A percentile compares a stretch with the other conserved stretches of the same genome.
Evolutionary conservation across 2,797 vertebrate species (phyloP).

Genomic region (Eidolon dupreanum): DNA sequence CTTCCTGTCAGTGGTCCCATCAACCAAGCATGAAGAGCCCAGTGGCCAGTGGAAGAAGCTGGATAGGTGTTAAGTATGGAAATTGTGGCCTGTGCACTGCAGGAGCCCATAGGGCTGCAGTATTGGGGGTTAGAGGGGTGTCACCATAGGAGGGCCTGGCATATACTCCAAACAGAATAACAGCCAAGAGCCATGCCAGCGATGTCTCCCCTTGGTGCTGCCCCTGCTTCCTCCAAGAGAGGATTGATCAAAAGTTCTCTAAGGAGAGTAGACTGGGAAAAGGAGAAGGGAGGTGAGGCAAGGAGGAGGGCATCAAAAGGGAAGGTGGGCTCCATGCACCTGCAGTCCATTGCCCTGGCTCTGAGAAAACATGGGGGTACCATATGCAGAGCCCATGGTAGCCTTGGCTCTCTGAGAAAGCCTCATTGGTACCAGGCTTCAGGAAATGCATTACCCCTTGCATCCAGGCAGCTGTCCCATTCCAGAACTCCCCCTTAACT

Average conservation of each 20-base stretch:
- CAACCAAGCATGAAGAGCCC: not conserved
- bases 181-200: not conserved
- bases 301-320: not conserved
- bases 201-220: not conserved
- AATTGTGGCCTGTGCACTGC: not conserved
- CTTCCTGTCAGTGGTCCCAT: not conserved
- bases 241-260: not conserved
- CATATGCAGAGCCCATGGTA: rapidly evolving
- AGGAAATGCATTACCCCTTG: not conserved
- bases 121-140: not conserved
- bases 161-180: not conserved
- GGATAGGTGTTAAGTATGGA: rapidly evolving
- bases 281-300: not conserved
- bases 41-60: not conserved
- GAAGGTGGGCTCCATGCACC: rapidly evolving
- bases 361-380: not conserved
- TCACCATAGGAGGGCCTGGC: not conserved
- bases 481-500: not conserved
- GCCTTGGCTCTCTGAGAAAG: not conserved
- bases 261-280: not conserved
- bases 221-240: not conserved
- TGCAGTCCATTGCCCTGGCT: not conserved
- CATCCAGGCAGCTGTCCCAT: not conserved
- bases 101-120: not conserved
- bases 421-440: not conserved